phyloP scores from a whole-genome alignment of 1,140 invertebrate genomes.

The Scylla paramamosain region DNA sequence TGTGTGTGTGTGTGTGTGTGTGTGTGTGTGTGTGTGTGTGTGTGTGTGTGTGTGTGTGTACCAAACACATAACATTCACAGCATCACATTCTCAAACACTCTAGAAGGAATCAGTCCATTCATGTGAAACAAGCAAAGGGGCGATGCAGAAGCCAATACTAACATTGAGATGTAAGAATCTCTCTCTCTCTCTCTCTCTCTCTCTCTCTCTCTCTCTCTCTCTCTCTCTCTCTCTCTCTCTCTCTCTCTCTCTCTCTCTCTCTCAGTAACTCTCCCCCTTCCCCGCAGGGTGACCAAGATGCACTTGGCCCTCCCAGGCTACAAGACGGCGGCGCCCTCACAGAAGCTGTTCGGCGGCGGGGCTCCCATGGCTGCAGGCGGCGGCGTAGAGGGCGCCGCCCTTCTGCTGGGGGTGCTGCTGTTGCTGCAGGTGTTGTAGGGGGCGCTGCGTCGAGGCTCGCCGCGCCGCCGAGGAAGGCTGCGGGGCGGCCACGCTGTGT shows the following conservation, averaged over 20 bases:
- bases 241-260: background rate
- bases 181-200: too few species aligned
- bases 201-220: too few species aligned
- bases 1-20: conserved; percentile 51
- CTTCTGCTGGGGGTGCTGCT: background rate
- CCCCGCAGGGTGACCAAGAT: conserved; percentile 29
- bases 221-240: too few species aligned
- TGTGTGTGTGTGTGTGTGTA: background rate
- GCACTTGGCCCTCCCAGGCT: conserved; percentile 48
- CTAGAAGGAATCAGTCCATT: background rate
- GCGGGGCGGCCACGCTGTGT: too few species aligned
- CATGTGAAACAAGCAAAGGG: background rate
- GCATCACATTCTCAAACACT: too few species aligned
- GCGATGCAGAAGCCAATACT: background rate
- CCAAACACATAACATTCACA: too few species aligned
- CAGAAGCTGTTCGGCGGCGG: conserved; percentile 63
- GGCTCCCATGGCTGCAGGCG: background rate
- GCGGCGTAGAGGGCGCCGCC: background rate
- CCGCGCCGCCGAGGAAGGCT: too few species aligned
- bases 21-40: background rate
- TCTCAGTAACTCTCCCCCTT: background rate
- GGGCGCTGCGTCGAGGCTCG: background rate
- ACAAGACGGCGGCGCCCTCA: conserved; percentile 56
- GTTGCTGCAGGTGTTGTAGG: conserved; percentile 29
- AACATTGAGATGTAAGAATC: background rate